Evolutionary conservation across 2,113 vertebrate species (phyloP).

Genomic region (Agelaius tricolor): DNA sequence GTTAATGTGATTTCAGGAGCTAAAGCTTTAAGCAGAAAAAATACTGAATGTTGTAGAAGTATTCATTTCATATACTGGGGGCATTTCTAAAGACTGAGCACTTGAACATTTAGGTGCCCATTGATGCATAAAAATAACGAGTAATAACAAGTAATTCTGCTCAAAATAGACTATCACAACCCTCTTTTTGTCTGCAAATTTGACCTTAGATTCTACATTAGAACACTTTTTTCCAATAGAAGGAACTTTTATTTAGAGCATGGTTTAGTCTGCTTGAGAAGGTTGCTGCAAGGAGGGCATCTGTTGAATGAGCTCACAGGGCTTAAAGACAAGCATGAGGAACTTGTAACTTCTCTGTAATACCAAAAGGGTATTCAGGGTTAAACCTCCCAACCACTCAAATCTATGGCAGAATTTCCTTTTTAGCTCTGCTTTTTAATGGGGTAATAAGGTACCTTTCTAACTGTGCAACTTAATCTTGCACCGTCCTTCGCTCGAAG

Average conservation of each 20-base stretch:
- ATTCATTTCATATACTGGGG: neutral
- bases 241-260: neutral
- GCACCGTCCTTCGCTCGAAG: neutral
- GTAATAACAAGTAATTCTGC: neutral
- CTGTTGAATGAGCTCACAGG: neutral
- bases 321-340: accelerated
- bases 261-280: neutral
- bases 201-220: neutral
- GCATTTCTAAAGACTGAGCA: neutral
- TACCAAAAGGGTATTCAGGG: neutral
- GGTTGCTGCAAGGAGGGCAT: neutral
- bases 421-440: neutral
- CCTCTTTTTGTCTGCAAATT: neutral
- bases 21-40: neutral
- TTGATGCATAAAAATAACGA: neutral
- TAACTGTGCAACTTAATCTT: neutral
- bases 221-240: neutral
- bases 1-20: neutral
- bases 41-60: neutral
- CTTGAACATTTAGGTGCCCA: neutral
- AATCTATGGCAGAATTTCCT: neutral
- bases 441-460: neutral
- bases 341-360: neutral
- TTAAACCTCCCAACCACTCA: neutral
- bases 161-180: neutral